These are phyloP conservation scores for Lasioglossum vierecki DNA, from an alignment of 2,888 invertebrate species.

Conservation along the genomic window DNA sequence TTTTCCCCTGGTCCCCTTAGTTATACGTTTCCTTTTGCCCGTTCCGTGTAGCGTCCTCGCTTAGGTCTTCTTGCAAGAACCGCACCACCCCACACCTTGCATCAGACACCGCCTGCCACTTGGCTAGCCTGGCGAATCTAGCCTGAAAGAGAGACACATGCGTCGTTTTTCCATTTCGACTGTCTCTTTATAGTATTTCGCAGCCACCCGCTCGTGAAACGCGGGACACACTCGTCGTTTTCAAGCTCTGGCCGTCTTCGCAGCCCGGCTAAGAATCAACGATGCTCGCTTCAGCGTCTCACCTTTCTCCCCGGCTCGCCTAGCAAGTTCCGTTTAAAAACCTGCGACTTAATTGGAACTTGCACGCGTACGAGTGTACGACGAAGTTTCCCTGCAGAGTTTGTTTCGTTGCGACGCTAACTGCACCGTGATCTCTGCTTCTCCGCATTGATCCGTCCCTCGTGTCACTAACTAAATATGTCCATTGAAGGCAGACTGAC, in stretches of 20 bases:
- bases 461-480: not conserved
- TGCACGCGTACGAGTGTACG: not conserved
- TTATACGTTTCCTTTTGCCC: not conserved
- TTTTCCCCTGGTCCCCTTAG: not conserved
- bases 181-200: conserved; percentile 32
- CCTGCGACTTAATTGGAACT: conserved; percentile 42
- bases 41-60: not conserved
- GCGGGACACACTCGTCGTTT: conserved; percentile 18
- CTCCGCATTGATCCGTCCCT: not conserved
- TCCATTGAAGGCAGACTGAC: not conserved
- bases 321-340: conserved; percentile 13
- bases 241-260: not conserved
- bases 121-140: conserved; percentile 36
- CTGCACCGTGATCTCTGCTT: not conserved
- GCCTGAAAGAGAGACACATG: conserved; percentile 20
- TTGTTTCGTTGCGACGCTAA: not conserved
- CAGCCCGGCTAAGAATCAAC: conserved; percentile 27
- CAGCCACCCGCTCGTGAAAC: not conserved
- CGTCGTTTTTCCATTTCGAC: conserved; percentile 31
- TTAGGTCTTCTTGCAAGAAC: conserved; percentile 31
- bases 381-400: conserved; percentile 4
- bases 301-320: conserved; percentile 14
- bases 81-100: not conserved
- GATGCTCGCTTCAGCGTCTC: conserved; percentile 47
- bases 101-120: not conserved